Conservation (phyloP, 2,888 invertebrate species). For the Sarcophaga rosellei region DNA sequence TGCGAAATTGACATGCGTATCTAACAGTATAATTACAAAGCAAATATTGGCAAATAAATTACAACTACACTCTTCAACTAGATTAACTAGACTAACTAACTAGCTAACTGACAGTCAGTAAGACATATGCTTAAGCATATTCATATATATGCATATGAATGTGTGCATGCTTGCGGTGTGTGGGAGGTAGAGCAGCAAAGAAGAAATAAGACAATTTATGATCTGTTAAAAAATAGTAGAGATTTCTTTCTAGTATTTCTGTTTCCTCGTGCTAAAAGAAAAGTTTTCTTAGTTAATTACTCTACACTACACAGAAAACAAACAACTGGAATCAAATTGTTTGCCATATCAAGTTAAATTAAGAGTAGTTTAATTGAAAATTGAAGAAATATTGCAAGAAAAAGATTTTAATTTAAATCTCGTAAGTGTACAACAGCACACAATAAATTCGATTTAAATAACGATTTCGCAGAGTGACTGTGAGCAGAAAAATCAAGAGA, state of each 20-base stretch:
- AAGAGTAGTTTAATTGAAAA: too few relatives aligned
- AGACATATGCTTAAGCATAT: neutral
- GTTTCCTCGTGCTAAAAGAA: constrained; percentile 35
- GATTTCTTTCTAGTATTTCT: constrained; percentile 9
- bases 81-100: neutral
- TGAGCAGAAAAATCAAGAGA: too few relatives aligned
- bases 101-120: constrained; percentile 13
- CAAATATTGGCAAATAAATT: constrained; percentile 71
- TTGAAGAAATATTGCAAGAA: too few relatives aligned
- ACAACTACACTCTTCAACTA: constrained; percentile 5
- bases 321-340: too few relatives aligned
- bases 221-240: constrained; percentile 51
- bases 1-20: constrained; percentile 71
- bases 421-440: too few relatives aligned
- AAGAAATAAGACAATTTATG: constrained; percentile 48
- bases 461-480: too few relatives aligned
- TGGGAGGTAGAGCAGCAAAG: constrained; percentile 27
- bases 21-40: constrained; percentile 72
- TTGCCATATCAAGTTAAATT: too few relatives aligned
- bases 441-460: too few relatives aligned
- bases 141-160: neutral
- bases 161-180: neutral
- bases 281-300: constrained; percentile 10
- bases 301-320: too few relatives aligned
- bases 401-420: too few relatives aligned